Conservation (phyloP, 2,888 invertebrate genomes). For the Dynastes tityus region DNA sequence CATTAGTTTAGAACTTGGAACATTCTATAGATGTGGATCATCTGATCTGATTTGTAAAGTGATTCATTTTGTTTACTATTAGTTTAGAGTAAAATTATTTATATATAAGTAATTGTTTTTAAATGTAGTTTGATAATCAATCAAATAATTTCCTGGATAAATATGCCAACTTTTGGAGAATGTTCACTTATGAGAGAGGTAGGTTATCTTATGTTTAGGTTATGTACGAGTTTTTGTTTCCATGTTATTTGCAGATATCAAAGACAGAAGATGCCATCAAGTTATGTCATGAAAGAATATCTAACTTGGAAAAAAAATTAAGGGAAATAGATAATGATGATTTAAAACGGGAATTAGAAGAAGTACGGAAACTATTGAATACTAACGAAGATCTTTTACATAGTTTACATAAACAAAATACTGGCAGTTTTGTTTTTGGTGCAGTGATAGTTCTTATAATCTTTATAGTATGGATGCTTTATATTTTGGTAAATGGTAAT, state of each 20-base stretch:
- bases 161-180: slow-evolving; percentile 49
- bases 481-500: slow-evolving; percentile 60
- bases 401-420: slow-evolving; percentile 64
- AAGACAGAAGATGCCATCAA: slow-evolving; percentile 65
- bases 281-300: slow-evolving; percentile 62
- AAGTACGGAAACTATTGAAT: slow-evolving; percentile 65
- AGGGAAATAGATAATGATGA: slow-evolving; percentile 59
- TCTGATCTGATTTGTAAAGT: too few relatives aligned
- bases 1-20: too few relatives aligned
- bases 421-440: slow-evolving; percentile 62
- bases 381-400: slow-evolving; percentile 65
- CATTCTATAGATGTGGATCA: too few relatives aligned
- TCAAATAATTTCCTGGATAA: background rate
- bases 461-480: slow-evolving; percentile 64
- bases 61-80: too few relatives aligned
- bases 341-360: slow-evolving; percentile 63
- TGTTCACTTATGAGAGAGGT: slow-evolving; percentile 59
- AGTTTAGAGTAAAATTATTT: too few relatives aligned
- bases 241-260: slow-evolving; percentile 61
- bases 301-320: slow-evolving; percentile 63
- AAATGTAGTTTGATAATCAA: background rate
- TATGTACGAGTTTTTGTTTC: slow-evolving; percentile 36
- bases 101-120: background rate
- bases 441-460: slow-evolving; percentile 61
- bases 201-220: slow-evolving; percentile 43